A percentile compares a stretch with the other conserved stretches of the same genome.
Conservation (phyloP, 1,140 invertebrate species). For the Drosophila jambulina region DNA sequence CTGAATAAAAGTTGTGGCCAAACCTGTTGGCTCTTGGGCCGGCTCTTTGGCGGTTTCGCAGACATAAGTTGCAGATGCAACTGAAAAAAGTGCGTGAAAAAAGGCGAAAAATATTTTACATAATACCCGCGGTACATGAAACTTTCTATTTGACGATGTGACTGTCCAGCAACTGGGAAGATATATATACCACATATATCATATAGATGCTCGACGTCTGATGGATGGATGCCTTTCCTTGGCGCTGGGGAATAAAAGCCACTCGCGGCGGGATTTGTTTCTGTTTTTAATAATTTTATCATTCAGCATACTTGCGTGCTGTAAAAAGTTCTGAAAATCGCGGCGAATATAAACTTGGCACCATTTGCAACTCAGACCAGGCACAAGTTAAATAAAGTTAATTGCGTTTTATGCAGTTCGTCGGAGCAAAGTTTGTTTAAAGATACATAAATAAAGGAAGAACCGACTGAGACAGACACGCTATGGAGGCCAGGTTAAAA, state of each 20-base stretch:
- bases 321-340: slow-evolving; percentile 44
- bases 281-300: slow-evolving; percentile 53
- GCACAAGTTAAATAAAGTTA: slow-evolving; percentile 70
- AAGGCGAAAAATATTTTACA: slow-evolving; percentile 61
- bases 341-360: slow-evolving; percentile 70
- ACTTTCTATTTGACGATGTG: slow-evolving; percentile 70
- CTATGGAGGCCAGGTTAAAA: slow-evolving; percentile 38
- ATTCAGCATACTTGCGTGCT: slow-evolving; percentile 33
- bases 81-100: slow-evolving; percentile 44
- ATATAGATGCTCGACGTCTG: slow-evolving; percentile 39
- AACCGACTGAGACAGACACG: slow-evolving; percentile 2
- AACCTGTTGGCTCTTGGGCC: slow-evolving; percentile 61
- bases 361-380: slow-evolving; percentile 38
- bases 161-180: slow-evolving; percentile 31
- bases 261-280: slow-evolving; percentile 32
- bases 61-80: slow-evolving; percentile 56
- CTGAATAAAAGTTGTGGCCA: slow-evolving; percentile 41
- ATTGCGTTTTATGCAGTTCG: slow-evolving; percentile 69
- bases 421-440: slow-evolving; percentile 53
- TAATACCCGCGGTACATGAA: slow-evolving; percentile 48
- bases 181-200: slow-evolving; percentile 16
- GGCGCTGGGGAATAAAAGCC: slow-evolving; percentile 41
- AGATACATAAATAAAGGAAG: slow-evolving; percentile 54
- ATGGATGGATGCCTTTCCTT: slow-evolving; percentile 64
- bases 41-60: slow-evolving; percentile 41